These are phyloP conservation scores for Malthinus flaveolus DNA, from an alignment of 2,888 invertebrate genomes.

Conservation along the genomic window DNA sequence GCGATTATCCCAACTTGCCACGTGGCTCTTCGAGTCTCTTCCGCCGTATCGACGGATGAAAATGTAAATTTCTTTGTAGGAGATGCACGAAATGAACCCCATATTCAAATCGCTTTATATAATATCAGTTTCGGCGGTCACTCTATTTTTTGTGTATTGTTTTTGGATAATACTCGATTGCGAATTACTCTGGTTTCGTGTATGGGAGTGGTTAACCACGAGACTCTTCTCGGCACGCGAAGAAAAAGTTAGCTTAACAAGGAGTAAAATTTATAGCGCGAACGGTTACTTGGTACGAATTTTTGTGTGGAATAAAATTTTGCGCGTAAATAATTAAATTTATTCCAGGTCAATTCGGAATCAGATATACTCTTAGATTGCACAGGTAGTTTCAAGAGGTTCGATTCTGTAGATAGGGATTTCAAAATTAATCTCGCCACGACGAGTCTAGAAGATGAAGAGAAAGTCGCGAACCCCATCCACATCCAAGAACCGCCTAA, in stretches of 20 bases:
- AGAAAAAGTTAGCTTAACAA: slow-evolving; percentile 60
- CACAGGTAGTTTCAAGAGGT: slow-evolving; percentile 67
- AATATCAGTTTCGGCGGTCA: slow-evolving; percentile 48
- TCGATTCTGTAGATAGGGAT: slow-evolving; percentile 66
- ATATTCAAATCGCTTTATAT: slow-evolving; percentile 48
- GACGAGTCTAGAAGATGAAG: slow-evolving; percentile 45
- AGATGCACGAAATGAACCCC: slow-evolving; percentile 53
- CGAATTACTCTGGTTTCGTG: slow-evolving; percentile 43
- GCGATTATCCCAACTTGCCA: no score
- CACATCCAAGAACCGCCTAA: slow-evolving; percentile 34
- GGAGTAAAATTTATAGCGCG: slow-evolving; percentile 62
- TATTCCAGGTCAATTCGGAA: slow-evolving; percentile 63
- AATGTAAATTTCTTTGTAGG: slow-evolving; percentile 24
- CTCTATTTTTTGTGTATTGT: slow-evolving; percentile 53
- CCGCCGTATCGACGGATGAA: no score
- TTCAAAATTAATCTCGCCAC: slow-evolving; percentile 56
- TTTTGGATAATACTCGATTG: slow-evolving; percentile 34
- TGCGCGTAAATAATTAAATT: no score
- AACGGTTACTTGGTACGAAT: slow-evolving; percentile 65
- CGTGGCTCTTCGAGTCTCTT: no score
- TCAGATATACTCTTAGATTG: slow-evolving; percentile 65
- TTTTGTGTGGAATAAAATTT: neutral
- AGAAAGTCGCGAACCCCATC: slow-evolving; percentile 35
- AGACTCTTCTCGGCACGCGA: slow-evolving; percentile 60
- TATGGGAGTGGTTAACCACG: slow-evolving; percentile 55